phyloP scores from a whole-genome alignment of 2,113 vertebrate species.

The Trematocara variabile region DNA sequence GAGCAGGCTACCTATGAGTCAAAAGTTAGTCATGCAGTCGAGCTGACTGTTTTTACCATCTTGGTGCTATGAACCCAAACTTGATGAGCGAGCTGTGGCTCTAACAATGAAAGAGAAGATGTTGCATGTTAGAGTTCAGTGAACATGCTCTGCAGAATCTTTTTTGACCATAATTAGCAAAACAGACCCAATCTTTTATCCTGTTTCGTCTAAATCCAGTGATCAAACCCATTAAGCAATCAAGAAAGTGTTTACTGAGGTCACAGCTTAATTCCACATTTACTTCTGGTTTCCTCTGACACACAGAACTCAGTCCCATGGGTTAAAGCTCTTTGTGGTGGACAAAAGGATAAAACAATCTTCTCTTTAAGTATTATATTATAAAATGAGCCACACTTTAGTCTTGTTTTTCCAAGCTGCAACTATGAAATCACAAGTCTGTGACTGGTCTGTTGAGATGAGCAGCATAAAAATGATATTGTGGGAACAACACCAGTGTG shows the following conservation, averaged over 20 bases:
- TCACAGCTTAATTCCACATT: neutral
- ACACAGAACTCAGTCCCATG: neutral
- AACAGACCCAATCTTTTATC: neutral
- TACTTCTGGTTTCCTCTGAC: neutral
- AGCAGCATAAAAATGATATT: neutral
- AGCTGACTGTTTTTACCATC: neutral
- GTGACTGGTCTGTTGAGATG: neutral
- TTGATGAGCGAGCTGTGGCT: rapidly evolving
- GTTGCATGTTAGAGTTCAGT: neutral
- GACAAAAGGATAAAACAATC: neutral
- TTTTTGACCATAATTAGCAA: neutral
- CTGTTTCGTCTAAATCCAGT: rapidly evolving
- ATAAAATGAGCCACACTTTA: neutral
- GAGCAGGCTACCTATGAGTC: neutral
- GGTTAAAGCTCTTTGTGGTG: neutral
- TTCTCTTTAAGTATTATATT: neutral
- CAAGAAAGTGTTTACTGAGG: neutral
- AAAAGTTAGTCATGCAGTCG: rapidly evolving
- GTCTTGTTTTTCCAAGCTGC: neutral
- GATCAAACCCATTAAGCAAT: neutral
- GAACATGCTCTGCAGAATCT: neutral
- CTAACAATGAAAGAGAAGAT: neutral
- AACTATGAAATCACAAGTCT: neutral
- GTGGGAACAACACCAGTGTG: neutral
- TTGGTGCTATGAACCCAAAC: neutral